Evolutionary conservation across 2,888 invertebrate species (phyloP).

Genomic region (Aquatica leii): DNA sequence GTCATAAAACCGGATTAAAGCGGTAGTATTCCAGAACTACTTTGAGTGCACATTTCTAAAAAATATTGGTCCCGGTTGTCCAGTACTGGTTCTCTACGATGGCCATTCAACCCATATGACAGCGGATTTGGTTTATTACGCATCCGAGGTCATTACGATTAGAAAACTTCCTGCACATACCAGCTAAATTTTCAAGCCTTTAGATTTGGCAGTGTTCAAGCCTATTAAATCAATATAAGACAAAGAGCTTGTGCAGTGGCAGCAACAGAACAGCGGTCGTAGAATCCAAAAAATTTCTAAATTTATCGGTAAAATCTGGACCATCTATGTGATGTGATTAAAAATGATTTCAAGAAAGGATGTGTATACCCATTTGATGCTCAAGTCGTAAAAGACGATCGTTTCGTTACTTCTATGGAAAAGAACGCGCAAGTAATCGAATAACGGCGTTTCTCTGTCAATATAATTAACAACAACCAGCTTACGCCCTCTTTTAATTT

Average conservation of each 20-base stretch:
- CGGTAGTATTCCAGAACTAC: too few relatives aligned
- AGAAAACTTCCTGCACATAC: background rate
- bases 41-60: background rate
- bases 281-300: background rate
- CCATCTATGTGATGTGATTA: background rate
- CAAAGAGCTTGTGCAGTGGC: background rate
- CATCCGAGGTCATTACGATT: background rate
- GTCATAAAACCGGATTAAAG: too few relatives aligned
- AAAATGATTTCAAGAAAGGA: background rate
- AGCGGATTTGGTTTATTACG: background rate
- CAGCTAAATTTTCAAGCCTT: too few relatives aligned
- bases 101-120: background rate
- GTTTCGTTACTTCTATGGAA: too few relatives aligned
- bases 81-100: background rate
- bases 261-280: background rate
- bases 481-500: background rate
- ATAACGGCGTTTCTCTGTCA: background rate
- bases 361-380: background rate
- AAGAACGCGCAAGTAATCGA: background rate
- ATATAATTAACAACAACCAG: background rate
- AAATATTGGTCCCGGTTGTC: background rate
- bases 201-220: too few relatives aligned
- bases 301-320: background rate
- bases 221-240: background rate
- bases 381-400: background rate